Conservation (phyloP, 2,888 invertebrate species). For the Sipha maydis region DNA sequence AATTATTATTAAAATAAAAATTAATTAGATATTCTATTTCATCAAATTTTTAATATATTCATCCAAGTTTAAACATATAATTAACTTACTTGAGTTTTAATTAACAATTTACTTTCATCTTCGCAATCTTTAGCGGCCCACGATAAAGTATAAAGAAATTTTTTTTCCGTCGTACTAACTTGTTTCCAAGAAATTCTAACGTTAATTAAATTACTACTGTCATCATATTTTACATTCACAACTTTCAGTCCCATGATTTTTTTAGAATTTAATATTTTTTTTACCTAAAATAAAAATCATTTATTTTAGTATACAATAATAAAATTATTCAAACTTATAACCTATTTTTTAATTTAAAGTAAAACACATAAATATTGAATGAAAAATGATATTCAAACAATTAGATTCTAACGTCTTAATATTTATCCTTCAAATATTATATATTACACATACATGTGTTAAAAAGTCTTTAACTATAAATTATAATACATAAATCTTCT, state of each 20-base stretch:
- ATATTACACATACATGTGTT: too few relatives aligned
- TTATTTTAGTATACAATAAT: background rate
- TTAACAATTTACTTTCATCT: conserved; percentile 13
- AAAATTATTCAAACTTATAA: background rate
- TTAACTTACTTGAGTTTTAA: conserved; percentile 22
- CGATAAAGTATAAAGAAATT: conserved; percentile 25
- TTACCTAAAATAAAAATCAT: conserved; percentile 42
- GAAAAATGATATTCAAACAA: too few relatives aligned
- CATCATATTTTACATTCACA: conserved; percentile 1
- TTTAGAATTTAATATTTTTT: conserved; percentile 15
- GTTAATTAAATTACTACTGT: conserved; percentile 14
- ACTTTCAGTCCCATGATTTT: conserved; percentile 40
- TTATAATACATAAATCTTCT: too few relatives aligned
- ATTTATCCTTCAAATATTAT: too few relatives aligned
- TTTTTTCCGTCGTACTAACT: conserved; percentile 1
- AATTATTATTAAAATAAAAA: background rate
- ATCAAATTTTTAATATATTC: background rate
- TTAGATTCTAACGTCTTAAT: too few relatives aligned
- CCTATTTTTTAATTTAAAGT: background rate
- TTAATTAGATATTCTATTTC: background rate
- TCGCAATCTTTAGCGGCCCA: conserved; percentile 25
- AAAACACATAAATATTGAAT: background rate
- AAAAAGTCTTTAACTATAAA: too few relatives aligned
- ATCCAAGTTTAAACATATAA: background rate
- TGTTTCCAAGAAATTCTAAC: conserved; percentile 44